Base-by-base conservation (phyloP, 2,888 invertebrate species). In the Cremastinae sp. region DNA sequence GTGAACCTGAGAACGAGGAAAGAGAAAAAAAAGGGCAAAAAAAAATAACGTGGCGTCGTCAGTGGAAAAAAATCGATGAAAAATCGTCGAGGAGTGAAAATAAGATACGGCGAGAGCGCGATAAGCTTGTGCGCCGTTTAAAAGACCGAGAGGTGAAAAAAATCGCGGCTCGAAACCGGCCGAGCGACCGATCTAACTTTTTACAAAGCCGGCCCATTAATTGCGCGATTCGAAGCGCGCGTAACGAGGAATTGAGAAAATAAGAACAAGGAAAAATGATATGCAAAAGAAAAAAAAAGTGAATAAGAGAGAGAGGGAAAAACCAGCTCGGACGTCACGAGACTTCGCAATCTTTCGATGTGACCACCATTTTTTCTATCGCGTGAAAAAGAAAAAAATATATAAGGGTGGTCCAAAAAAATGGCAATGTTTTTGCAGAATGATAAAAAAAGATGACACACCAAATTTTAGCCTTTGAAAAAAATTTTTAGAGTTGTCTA, bases 151-250 rank as follows among this genome's bases (percentile, higher is more conserved):
- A n/a, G 16, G 18, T 49, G 10, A 10, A 0, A 14, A 45, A 4
- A 45, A 54, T 34, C 4, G 12, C 1, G 5, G 14, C 28, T 45
- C 22, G 49, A 73, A 75, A 75, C 61, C 61, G 61, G 74, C 69
- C 74, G 58, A 49, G 49, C 36, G 59, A 56, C 69, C 45, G 72
- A 58, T 49, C 34, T 62, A 45, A 76, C 58, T n/a, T 28, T 68
- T 53, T 58, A 49, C 36, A 36, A 56, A 36, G 51, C 49, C 58
- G 56, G 34, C 20, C 45, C 45, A 68, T 78, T 66, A 64, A 71
- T 74, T 66, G 59, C 71, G 65, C 22, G 54, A 77, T 70, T 69
- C 49, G 62, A 62, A 43, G 68, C 61, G 41, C 59, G 54, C 22
- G 71, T 64, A 43, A 49, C 41, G 22, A 45, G 36, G 22, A 51